Evolutionary conservation across 2,113 vertebrate species (phyloP).

Genomic region (Tragelaphus strepsiceros): DNA sequence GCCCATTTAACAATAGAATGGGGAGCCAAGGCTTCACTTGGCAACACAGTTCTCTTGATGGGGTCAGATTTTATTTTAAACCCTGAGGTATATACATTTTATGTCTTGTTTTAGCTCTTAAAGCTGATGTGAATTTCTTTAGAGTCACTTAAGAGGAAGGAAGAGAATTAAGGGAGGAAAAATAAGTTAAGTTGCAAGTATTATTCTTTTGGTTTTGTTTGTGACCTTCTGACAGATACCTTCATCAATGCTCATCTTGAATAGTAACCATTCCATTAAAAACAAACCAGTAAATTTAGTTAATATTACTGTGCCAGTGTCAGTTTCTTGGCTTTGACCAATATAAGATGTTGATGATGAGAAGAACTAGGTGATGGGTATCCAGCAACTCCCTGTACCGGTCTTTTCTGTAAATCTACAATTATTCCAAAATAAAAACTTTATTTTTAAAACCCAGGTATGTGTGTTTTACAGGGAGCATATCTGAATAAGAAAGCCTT

Average conservation of each 20-base stretch:
- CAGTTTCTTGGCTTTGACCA: background rate
- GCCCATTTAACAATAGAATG: background rate
- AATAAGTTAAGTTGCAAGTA: background rate
- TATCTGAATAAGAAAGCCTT: constrained; percentile 53
- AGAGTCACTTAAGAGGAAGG: background rate
- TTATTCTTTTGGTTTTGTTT: background rate
- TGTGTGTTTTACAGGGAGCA: background rate
- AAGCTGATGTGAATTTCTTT: constrained; percentile 5
- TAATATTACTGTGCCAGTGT: background rate
- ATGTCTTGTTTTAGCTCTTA: constrained; percentile 39
- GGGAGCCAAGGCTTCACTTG: background rate
- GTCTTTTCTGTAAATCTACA: background rate
- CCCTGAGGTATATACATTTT: background rate
- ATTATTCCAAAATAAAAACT: background rate
- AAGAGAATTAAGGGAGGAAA: background rate
- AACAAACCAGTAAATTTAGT: background rate
- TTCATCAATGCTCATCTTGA: background rate
- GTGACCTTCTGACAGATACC: background rate
- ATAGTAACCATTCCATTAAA: background rate
- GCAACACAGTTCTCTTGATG: background rate
- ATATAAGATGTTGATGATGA: background rate
- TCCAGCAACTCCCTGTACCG: background rate
- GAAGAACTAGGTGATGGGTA: background rate
- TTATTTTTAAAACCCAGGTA: background rate
- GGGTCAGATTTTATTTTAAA: constrained; percentile 37